These are phyloP conservation scores for Enteromius mattozi DNA, from an alignment of 2,797 vertebrate genomes.

Conservation along the genomic window DNA sequence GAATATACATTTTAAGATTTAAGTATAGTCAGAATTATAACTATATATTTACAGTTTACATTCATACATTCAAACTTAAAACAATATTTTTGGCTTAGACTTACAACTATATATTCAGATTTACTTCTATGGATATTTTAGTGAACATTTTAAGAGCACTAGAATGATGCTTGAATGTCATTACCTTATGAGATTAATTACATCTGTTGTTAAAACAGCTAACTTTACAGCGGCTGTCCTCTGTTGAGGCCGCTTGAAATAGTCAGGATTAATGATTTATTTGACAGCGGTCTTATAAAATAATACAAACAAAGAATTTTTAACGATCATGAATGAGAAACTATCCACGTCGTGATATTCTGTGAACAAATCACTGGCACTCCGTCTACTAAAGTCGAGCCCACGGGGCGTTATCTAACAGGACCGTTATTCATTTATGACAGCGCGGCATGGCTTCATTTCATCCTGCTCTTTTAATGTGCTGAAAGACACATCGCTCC, in stretches of 20 bases:
- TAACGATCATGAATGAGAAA: neutral
- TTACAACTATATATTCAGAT: too few species aligned
- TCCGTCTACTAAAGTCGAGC: neutral
- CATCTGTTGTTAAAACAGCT: neutral
- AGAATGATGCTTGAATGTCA: neutral
- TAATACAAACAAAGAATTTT: conserved; percentile 14
- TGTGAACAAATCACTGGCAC: neutral
- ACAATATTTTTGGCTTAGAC: too few species aligned
- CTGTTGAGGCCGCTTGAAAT: neutral
- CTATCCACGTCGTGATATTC: neutral
- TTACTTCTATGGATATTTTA: neutral
- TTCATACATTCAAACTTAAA: too few species aligned
- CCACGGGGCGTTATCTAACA: conserved; percentile 17
- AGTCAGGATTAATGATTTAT: neutral
- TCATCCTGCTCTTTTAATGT: conserved; percentile 35
- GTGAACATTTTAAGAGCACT: neutral
- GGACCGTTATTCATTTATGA: conserved; percentile 29
- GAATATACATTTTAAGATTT: too few species aligned
- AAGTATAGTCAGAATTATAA: neutral
- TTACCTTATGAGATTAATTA: neutral
- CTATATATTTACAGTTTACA: too few species aligned
- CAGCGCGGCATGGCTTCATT: conserved; percentile 35
- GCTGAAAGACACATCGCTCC: conserved; percentile 1
- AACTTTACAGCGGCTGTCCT: neutral
- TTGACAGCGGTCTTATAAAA: neutral